Evolutionary conservation across 1,140 invertebrate species (phyloP).

Genomic region (Babylonia areolata): DNA sequence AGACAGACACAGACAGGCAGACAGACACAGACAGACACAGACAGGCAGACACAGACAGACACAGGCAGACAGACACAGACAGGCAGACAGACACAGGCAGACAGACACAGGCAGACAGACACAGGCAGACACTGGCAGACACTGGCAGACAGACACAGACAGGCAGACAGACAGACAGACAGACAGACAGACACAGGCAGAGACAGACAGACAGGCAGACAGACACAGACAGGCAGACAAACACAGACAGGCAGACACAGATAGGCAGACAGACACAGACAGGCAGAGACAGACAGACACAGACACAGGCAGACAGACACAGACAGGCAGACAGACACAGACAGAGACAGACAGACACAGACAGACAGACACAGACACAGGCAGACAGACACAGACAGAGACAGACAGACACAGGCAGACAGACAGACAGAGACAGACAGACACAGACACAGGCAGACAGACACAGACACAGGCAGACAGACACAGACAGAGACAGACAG

Average conservation of each 20-base stretch:
- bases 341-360: not conserved
- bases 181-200: not conserved
- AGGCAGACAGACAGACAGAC: not conserved
- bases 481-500: not conserved
- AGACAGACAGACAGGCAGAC: too few species aligned
- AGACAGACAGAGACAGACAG: not conserved
- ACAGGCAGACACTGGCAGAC: too few species aligned
- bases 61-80: not conserved
- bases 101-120: not conserved
- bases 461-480: not conserved
- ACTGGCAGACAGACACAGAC: not conserved
- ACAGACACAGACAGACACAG: not conserved
- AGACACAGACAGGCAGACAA: too few species aligned
- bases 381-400: not conserved
- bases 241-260: too few species aligned
- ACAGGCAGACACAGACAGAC: not conserved
- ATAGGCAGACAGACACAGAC: too few species aligned
- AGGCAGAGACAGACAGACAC: not conserved
- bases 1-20: not conserved
- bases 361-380: not conserved
- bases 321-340: not conserved
- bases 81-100: not conserved
- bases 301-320: not conserved
- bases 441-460: not conserved
- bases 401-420: not conserved